phyloP scores from a whole-genome alignment of 2,113 vertebrate species.

The Australoheros scitulus region DNA sequence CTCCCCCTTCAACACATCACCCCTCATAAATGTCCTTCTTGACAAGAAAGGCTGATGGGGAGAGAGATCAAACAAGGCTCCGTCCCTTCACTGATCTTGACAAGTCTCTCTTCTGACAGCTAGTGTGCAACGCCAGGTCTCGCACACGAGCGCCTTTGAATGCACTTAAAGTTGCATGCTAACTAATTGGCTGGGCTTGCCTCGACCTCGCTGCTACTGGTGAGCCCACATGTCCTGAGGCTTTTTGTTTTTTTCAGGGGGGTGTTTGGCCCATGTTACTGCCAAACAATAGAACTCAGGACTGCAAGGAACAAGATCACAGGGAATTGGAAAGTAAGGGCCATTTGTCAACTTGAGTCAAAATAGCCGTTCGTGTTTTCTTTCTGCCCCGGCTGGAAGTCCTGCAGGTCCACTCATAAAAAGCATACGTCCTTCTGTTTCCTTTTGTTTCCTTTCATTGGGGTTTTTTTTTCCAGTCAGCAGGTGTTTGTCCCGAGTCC shows the following conservation, averaged over 20 bases:
- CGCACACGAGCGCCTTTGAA: constrained; percentile 6
- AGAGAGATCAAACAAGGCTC: constrained; percentile 1
- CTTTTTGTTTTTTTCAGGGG: not conserved
- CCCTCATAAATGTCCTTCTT: constrained; percentile 29
- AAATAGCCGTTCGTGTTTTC: constrained; percentile 50
- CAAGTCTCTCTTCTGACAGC: constrained; percentile 22
- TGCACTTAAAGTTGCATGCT: constrained; percentile 7
- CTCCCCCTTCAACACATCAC: not conserved
- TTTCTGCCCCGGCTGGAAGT: constrained; percentile 33
- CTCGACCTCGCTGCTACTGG: not conserved
- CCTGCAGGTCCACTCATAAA: constrained; percentile 50
- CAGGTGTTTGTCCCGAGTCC: constrained; percentile 37
- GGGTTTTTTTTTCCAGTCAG: constrained; percentile 2
- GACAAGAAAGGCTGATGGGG: not conserved
- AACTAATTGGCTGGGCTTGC: not conserved
- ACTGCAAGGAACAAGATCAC: constrained; percentile 31
- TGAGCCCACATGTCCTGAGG: constrained; percentile 24
- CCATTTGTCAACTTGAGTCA: constrained; percentile 48
- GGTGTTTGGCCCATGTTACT: not conserved
- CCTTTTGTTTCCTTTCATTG: constrained; percentile 29
- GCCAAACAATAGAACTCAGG: constrained; percentile 35
- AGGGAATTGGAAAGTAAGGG: constrained; percentile 45
- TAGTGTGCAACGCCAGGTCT: not conserved
- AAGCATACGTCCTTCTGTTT: constrained; percentile 22
- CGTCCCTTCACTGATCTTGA: constrained; percentile 26